These are phyloP conservation scores for Brenthis daphne DNA, from an alignment of 2,888 invertebrate genomes.

Conservation along the genomic window DNA sequence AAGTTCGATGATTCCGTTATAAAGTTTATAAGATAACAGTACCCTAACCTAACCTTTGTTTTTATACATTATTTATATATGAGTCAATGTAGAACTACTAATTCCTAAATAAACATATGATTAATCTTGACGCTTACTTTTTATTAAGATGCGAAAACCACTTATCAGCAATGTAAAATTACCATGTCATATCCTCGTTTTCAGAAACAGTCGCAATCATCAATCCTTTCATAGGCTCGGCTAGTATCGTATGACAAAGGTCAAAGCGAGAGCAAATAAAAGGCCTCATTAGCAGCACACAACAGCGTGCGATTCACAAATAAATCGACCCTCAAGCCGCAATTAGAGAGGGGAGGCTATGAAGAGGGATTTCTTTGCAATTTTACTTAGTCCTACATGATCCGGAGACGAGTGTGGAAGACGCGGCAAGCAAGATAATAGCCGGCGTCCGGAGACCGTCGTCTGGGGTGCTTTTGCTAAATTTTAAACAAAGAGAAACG, in stretches of 20 bases:
- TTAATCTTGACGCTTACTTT: background rate
- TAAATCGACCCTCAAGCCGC: conserved; percentile 72
- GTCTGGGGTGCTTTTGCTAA: conserved; percentile 2
- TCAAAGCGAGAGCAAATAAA: conserved; percentile 38
- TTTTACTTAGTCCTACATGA: conserved; percentile 77
- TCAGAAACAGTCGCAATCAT: conserved; percentile 24
- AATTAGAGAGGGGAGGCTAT: conserved; percentile 64
- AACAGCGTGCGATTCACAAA: conserved; percentile 68
- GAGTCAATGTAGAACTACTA: too few species aligned
- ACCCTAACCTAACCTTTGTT: too few species aligned
- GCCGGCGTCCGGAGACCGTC: conserved; percentile 32
- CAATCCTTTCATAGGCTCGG: conserved; percentile 28
- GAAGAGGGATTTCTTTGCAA: conserved; percentile 73
- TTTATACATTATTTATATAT: too few species aligned
- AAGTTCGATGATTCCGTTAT: too few species aligned
- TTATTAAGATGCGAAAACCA: background rate
- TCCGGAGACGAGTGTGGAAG: conserved; percentile 66
- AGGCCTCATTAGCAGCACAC: conserved; percentile 38
- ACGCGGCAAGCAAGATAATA: conserved; percentile 72
- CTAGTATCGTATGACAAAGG: conserved; percentile 30
- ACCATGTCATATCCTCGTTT: conserved; percentile 3
- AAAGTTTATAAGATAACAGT: too few species aligned
- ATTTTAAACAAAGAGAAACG: background rate
- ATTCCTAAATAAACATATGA: background rate
- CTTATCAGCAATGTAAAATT: background rate